phyloP scores from a whole-genome alignment of 2,888 invertebrate genomes.

The Mimas tiliae region DNA sequence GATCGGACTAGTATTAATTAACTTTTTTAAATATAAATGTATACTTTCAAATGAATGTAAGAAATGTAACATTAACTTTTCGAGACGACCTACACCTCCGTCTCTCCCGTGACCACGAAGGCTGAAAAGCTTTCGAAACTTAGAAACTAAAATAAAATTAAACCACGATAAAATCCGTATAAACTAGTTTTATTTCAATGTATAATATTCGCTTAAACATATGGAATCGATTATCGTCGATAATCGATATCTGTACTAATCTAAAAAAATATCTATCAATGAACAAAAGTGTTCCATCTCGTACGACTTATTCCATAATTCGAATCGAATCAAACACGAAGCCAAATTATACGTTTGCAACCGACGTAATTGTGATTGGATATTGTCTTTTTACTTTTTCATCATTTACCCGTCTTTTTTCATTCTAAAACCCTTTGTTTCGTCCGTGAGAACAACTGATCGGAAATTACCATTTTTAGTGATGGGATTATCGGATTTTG shows the following conservation, averaged over 20 bases:
- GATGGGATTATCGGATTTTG: constrained; percentile 76
- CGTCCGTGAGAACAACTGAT: constrained; percentile 76
- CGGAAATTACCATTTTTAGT: constrained; percentile 83
- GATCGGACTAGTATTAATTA: too few relatives aligned
- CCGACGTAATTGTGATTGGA: constrained; percentile 78
- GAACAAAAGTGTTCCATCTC: constrained; percentile 44
- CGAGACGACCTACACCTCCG: too few relatives aligned
- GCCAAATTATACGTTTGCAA: constrained; percentile 63
- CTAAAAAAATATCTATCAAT: constrained; percentile 36
- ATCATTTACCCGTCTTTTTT: constrained; percentile 66
- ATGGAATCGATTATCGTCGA: constrained; percentile 14
- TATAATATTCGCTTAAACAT: not conserved
- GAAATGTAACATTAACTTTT: too few relatives aligned
- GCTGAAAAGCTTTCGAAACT: too few relatives aligned
- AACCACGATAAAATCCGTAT: too few relatives aligned
- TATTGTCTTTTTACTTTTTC: constrained; percentile 65
- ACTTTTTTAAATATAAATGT: too few relatives aligned
- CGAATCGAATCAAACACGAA: constrained; percentile 52
- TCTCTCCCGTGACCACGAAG: too few relatives aligned
- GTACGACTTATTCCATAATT: constrained; percentile 49
- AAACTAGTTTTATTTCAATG: too few relatives aligned
- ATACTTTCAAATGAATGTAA: too few relatives aligned
- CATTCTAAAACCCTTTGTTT: constrained; percentile 71
- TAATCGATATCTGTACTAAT: constrained; percentile 1
- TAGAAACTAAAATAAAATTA: too few relatives aligned